Percentiles rank a stretch among this genome's conserved stretches.
Evolutionary conservation across 64 coral and sea anemone species (phyloP).

Genomic region (Porites lutea): DNA sequence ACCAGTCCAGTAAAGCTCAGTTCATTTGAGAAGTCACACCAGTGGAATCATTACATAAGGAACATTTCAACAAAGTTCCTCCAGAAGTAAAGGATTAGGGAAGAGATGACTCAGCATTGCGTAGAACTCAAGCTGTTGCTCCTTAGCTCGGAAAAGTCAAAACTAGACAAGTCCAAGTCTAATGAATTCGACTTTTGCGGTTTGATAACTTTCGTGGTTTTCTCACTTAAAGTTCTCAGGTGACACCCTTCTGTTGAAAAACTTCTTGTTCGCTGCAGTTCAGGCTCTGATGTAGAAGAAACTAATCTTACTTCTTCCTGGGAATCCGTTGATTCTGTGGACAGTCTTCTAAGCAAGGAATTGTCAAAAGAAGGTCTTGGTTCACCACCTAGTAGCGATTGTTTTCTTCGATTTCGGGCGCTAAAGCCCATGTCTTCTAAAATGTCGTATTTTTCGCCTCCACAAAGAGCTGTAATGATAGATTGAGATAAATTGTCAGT

Average conservation of each 20-base stretch:
- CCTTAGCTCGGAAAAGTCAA: slow-evolving; percentile 23
- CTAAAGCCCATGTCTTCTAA: slow-evolving; percentile 40
- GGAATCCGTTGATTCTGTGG: slow-evolving; percentile 13
- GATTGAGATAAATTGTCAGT: too few relatives aligned
- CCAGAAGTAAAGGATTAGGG: too few relatives aligned
- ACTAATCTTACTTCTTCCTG: background rate
- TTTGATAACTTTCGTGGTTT: background rate
- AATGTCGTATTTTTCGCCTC: slow-evolving; percentile 49
- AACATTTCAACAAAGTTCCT: too few relatives aligned
- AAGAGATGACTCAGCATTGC: background rate
- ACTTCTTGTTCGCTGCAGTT: background rate
- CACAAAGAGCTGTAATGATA: slow-evolving; percentile 23
- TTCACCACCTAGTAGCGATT: background rate
- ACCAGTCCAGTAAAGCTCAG: too few relatives aligned
- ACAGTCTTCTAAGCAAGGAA: background rate
- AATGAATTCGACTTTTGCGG: background rate
- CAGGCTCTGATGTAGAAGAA: background rate
- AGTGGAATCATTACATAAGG: too few relatives aligned
- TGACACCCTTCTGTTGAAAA: background rate
- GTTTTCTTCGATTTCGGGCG: slow-evolving; percentile 20
- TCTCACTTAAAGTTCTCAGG: background rate
- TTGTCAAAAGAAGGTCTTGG: slow-evolving; percentile 1
- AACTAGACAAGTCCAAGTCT: slow-evolving; percentile 25
- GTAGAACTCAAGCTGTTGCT: slow-evolving; percentile 36
- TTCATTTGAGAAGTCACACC: too few relatives aligned